Evolutionary conservation across 2,888 invertebrate species (phyloP).

Genomic region (Sclerodermus sp.): DNA sequence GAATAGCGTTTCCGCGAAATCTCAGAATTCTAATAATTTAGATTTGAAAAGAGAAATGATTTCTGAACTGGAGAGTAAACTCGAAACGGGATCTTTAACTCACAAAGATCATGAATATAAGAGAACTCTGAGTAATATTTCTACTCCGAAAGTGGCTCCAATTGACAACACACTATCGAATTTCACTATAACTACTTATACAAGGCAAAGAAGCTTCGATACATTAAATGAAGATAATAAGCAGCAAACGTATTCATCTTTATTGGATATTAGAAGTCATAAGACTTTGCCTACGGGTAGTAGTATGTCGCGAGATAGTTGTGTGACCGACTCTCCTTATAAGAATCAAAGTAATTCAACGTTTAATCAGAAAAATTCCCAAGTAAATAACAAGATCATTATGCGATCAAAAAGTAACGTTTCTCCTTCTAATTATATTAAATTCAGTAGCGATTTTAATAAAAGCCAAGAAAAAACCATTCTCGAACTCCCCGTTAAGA

Average conservation of each 20-base stretch:
- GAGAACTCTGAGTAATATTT: constrained; percentile 10
- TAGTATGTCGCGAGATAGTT: neutral
- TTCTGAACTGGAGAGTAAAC: constrained; percentile 42
- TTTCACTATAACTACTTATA: constrained; percentile 52
- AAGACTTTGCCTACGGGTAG: constrained; percentile 30
- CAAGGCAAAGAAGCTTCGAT: constrained; percentile 44
- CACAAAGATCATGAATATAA: constrained; percentile 25
- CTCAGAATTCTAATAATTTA: too few relatives aligned
- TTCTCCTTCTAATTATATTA: constrained; percentile 36
- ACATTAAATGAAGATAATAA: constrained; percentile 41
- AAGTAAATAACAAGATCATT: constrained; percentile 15
- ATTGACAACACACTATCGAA: constrained; percentile 49
- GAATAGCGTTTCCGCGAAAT: too few relatives aligned
- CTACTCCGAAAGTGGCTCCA: constrained; percentile 43
- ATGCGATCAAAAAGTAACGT: constrained; percentile 50
- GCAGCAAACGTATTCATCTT: constrained; percentile 7
- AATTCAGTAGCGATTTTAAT: constrained; percentile 20
- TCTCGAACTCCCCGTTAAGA: constrained; percentile 12
- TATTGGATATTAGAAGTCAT: constrained; percentile 16
- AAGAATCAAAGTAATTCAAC: neutral
- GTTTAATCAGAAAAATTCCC: neutral
- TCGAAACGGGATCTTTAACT: constrained; percentile 32
- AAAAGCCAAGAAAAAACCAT: neutral
- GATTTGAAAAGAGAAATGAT: constrained; percentile 42
- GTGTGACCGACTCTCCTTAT: neutral